These are phyloP conservation scores for Oreochromis grahami DNA, from an alignment of 2,797 vertebrate species.

Conservation along the genomic window DNA sequence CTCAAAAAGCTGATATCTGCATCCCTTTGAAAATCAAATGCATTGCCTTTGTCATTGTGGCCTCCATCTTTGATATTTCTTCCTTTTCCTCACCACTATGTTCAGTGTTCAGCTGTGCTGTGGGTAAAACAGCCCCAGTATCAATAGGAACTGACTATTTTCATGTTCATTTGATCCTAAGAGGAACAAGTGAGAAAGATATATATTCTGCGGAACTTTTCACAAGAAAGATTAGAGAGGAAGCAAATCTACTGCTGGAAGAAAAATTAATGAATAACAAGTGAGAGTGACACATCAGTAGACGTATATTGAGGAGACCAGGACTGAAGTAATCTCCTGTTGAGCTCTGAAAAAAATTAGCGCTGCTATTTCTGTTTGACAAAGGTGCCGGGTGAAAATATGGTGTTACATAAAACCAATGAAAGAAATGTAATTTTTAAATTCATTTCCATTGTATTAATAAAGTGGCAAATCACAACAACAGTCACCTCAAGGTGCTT, in stretches of 20 bases:
- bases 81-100: conserved; percentile 50
- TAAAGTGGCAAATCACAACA: background rate
- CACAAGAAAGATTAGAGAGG: background rate
- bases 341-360: background rate
- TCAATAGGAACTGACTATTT: conserved; percentile 42
- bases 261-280: background rate
- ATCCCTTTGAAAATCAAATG: conserved; percentile 79
- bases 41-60: conserved; percentile 43
- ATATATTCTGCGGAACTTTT: background rate
- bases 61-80: conserved; percentile 66
- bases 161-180: conserved; percentile 20
- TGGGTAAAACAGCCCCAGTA: conserved; percentile 30
- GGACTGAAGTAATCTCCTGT: background rate
- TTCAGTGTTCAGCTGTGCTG: conserved; percentile 32
- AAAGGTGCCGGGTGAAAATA: background rate
- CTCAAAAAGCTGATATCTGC: conserved; percentile 73
- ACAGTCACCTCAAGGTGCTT: background rate
- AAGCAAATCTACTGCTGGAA: background rate
- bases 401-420: background rate
- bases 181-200: background rate
- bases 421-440: background rate
- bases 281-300: background rate
- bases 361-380: background rate
- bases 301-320: background rate
- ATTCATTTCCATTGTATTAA: background rate